Evolutionary conservation across 2,888 invertebrate genomes (phyloP), one percentile per base, ranked within the genome.

Genomic region (Coecobrya sp.): DNA sequence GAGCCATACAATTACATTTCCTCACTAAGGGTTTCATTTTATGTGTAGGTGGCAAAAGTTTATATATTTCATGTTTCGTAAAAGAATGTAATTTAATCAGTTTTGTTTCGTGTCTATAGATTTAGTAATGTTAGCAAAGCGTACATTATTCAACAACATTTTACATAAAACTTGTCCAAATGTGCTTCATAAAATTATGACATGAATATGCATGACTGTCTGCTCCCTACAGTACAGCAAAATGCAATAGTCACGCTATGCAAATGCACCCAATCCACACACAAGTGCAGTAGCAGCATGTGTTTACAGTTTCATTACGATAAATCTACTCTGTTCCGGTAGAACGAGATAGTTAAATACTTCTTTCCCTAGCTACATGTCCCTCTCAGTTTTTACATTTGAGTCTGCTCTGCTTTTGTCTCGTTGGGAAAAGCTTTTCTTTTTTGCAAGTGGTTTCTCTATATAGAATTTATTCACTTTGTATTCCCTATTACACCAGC

Each of bases 221-320:
- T 42, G 7, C 70, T 11, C 19, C 2, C 30, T 68, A 76, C n/a
- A 70, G 11, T 42, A 70, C 5, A 1, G 13, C n/a, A n/a, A n/a
- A n/a, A 13, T 8, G 30, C 11, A 22, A 55, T 19, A 19, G 45
- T 22, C 45, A 76, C 22, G 45, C 73, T 22, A 25, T 45, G 22
- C 13, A 81, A 81, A 81, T 76, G 22, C 30, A 45, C 19, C 55
- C 1, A 27, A 5, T 76, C 3, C 30, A 79, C 25, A 79, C 4
- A 81, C 19, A 68, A 7, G 10, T 25, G 8, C 27, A 42, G 22
- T 2, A 42, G 27, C 22, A 25, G 65, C 59, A 84, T 42, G 84
- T 65, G 62, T 84, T 84, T 84, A 65, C 84, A 84, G 42, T 84
- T 84, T 65, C 65, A 84, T 84, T 84, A 84, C 59, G 11, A 65